Evolutionary conservation across 2,888 invertebrate species (phyloP).

Genomic region (Autographa pulchrina): DNA sequence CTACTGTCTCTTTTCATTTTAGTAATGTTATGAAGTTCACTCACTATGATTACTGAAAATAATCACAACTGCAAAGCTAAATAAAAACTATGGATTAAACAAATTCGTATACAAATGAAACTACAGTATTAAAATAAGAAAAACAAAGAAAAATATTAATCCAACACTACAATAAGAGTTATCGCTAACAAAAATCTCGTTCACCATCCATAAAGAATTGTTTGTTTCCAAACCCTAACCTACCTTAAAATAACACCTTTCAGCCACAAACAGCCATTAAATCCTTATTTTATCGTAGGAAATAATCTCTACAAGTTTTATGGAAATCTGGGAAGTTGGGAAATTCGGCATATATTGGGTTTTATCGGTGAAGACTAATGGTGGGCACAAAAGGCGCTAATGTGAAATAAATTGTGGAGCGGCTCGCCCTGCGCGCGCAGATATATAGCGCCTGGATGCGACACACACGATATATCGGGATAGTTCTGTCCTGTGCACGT

Average conservation of each 20-base stretch:
- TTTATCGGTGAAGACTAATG: conserved; percentile 74
- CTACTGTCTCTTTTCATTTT: no score
- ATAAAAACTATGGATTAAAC: background rate
- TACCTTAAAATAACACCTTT: background rate
- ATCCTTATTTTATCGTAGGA: conserved; percentile 45
- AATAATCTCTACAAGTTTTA: conserved; percentile 60
- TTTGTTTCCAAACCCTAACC: conserved; percentile 2
- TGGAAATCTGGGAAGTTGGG: conserved; percentile 60
- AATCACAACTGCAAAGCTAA: no score
- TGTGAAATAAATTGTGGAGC: conserved; percentile 86
- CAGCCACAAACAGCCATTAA: conserved; percentile 23
- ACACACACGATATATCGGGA: conserved; percentile 12
- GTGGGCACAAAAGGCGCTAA: conserved; percentile 81
- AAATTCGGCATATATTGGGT: conserved; percentile 66
- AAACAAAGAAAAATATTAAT: background rate
- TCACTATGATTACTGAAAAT: no score
- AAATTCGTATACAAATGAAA: background rate
- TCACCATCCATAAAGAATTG: background rate
- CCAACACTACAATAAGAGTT: no score
- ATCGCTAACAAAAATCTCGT: background rate
- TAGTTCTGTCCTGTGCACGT: conserved; percentile 1
- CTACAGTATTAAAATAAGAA: background rate
- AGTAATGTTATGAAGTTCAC: no score
- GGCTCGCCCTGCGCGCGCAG: conserved; percentile 54
- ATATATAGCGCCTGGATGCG: conserved; percentile 51